These are phyloP conservation scores for Iphiclides podalirius DNA, from an alignment of 2,888 invertebrate species.

Conservation along the genomic window DNA sequence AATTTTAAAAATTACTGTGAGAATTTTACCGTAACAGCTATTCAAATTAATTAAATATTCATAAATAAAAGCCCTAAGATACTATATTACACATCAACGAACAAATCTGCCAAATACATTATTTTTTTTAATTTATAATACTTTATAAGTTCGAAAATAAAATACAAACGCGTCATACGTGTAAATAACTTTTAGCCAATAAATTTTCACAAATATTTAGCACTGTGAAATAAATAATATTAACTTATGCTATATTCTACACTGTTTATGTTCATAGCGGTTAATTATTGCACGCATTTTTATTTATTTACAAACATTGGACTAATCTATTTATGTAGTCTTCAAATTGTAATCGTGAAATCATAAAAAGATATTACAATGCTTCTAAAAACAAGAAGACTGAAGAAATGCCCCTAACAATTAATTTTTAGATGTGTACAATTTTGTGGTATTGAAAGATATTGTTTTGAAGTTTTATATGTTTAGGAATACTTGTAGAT, in stretches of 20 bases:
- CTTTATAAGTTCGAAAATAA: slow-evolving; percentile 23
- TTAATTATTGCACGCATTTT: slow-evolving; percentile 30
- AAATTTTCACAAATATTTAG: slow-evolving; percentile 11
- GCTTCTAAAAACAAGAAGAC: too few relatives aligned
- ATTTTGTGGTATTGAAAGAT: too few relatives aligned
- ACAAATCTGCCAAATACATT: not conserved
- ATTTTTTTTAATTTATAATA: slow-evolving; percentile 34
- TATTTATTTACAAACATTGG: slow-evolving; percentile 17
- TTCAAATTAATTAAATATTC: slow-evolving; percentile 9
- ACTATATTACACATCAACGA: slow-evolving; percentile 11
- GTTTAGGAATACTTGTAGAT: slow-evolving; percentile 72
- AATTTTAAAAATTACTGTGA: not conserved
- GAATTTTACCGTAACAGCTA: not conserved
- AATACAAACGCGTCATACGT: not conserved
- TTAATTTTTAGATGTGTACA: too few relatives aligned
- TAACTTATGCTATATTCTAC: slow-evolving; percentile 15
- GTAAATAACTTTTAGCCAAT: not conserved
- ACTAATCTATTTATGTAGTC: too few relatives aligned
- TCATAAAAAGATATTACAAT: too few relatives aligned
- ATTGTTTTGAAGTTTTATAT: too few relatives aligned
- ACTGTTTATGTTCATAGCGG: slow-evolving; percentile 16
- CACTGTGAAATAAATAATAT: slow-evolving; percentile 23
- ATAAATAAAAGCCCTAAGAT: slow-evolving; percentile 17
- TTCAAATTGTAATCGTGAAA: too few relatives aligned
- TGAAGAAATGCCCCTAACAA: too few relatives aligned